Evolutionary conservation across 1,140 invertebrate genomes (phyloP).

Genomic region (Subanguina moxae): DNA sequence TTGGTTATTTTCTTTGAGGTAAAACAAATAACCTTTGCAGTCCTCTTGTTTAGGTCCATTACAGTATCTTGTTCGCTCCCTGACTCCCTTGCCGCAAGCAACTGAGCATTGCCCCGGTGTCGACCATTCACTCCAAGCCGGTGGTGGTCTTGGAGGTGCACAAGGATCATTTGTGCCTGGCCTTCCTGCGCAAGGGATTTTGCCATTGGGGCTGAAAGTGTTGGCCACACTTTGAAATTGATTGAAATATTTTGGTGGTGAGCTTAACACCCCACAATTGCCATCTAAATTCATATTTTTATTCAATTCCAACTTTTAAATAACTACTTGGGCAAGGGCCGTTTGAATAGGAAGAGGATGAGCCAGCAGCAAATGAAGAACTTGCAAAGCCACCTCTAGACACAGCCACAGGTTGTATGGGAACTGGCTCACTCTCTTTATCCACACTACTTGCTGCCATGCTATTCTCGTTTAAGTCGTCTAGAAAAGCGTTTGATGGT

Average conservation of each 20-base stretch:
- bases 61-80: conserved; percentile 28
- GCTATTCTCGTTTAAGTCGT: no score
- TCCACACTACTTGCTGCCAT: not conserved
- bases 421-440: conserved; percentile 12
- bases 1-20: no score
- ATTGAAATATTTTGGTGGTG: not conserved
- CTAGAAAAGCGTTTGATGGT: no score
- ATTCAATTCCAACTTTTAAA: not conserved
- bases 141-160: conserved; percentile 13
- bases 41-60: conserved; percentile 30
- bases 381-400: conserved; percentile 15
- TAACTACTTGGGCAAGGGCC: conserved; percentile 13
- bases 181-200: not conserved
- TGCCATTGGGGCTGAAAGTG: conserved; percentile 1
- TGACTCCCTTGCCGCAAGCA: conserved; percentile 31
- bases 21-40: conserved; percentile 17
- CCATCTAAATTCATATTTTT: not conserved
- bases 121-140: conserved; percentile 29
- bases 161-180: conserved; percentile 16
- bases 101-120: conserved; percentile 30
- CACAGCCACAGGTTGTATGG: conserved; percentile 16
- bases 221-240: not conserved
- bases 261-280: not conserved
- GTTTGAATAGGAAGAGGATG: conserved; percentile 4
- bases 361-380: not conserved